Evolutionary conservation across 2,797 vertebrate genomes (phyloP), one percentile per base, ranked within the genome.

Genomic region (Sciurus carolinensis): DNA sequence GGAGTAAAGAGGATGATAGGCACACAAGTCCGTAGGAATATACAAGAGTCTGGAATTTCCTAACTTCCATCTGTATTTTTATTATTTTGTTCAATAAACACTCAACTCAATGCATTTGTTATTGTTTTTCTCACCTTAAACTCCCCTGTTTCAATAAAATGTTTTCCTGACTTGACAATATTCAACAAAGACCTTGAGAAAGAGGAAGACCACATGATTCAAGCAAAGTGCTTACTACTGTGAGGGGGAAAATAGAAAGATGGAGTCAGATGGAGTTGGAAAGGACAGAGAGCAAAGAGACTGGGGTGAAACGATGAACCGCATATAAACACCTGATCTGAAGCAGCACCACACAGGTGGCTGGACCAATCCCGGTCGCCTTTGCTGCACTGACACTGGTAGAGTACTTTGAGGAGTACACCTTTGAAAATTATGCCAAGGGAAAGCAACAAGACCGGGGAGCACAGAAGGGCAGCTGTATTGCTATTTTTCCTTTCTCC

Each of bases 331-430:
- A 39, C 26, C 59, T 30, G 22, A 24, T 20, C 18, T 17, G 8
- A 26, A 10, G 30, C 1, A 11, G 8, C 1, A 17, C 7, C 52
- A 10, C 20, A 0, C 20, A 0, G 0, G 0, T 2, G 15, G 52
- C 39, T 59, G n/a, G 8, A 33, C 54, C 36, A 1, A 67, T 24
- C 57, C 54, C n/a, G 42, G 64, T 17, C 5, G 42, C 52, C 10
- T 79, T n/a, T 2, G 17, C 59, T 18, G n/a, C 36, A 14, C 42
- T 66, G 71, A 71, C 28, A 0, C 8, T 1, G 7, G 12, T 33
- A 57, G n/a, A 82, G 10, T 42, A 71, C 18, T 77, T 62, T 42
- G 24, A 28, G 30, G n/a, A 77, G 83, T 39, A 66, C 73, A 8
- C 17, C 69, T 79, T 2, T 28, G 33, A 30, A 81, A 72, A 64